Conservation (phyloP, 2,888 invertebrate genomes). For the Linnaemya tessellans region DNA sequence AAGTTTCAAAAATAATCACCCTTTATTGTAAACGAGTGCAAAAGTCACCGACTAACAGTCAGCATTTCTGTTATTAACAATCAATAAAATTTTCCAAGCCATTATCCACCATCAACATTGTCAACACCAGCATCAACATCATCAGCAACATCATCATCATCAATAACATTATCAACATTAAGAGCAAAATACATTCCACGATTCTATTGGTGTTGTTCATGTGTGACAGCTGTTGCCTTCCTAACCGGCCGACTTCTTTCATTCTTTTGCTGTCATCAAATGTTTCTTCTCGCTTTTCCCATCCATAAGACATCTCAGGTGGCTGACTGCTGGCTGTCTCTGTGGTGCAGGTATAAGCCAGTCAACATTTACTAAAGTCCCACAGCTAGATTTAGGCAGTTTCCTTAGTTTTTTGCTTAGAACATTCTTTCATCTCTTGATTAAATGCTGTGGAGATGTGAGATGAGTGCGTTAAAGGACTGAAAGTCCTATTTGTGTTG, state of each 20-base stretch:
- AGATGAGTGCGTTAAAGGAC: background rate
- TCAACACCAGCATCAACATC: constrained; percentile 12
- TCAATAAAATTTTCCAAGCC: constrained; percentile 24
- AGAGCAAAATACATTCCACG: constrained; percentile 8
- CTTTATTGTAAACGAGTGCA: background rate
- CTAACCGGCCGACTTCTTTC: background rate
- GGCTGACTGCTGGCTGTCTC: constrained; percentile 2
- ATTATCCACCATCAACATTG: constrained; percentile 14
- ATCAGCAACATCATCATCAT: constrained; percentile 12
- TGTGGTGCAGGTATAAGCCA: background rate
- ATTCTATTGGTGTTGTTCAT: background rate
- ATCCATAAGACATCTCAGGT: constrained; percentile 27
- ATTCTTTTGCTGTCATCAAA: constrained; percentile 24
- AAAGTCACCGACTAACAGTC: background rate
- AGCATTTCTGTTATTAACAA: constrained; percentile 17
- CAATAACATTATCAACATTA: constrained; percentile 16
- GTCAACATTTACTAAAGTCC: background rate
- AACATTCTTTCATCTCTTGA: background rate
- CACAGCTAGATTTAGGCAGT: background rate
- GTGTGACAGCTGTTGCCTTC: background rate
- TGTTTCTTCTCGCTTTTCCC: background rate
- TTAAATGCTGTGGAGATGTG: background rate
- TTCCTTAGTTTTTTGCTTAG: background rate
- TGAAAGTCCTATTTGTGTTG: background rate
- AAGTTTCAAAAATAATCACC: background rate